Conservation (phyloP, 2,888 invertebrate genomes). For the Herminia tarsipennalis region DNA sequence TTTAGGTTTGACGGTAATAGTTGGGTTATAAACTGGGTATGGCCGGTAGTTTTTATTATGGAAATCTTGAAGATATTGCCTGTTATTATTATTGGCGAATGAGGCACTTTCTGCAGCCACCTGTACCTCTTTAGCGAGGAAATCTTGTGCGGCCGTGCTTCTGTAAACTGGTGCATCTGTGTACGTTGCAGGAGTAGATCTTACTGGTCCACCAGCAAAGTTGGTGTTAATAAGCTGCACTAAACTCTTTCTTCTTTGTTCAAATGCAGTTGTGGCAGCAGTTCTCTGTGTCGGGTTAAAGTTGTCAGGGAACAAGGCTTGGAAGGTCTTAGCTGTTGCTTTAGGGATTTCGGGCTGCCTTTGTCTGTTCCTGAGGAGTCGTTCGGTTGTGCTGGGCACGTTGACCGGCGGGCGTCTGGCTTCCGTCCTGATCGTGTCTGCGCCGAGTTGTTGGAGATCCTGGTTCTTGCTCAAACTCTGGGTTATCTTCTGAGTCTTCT, state of each 20-base stretch:
- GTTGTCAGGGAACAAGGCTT: conserved; percentile 64
- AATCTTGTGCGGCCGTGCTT: conserved; percentile 68
- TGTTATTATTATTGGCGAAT: conserved; percentile 86
- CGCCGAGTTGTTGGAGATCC: conserved; percentile 68
- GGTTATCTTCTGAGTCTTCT: conserved; percentile 73
- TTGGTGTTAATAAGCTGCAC: conserved; percentile 76
- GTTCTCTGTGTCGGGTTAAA: conserved; percentile 70
- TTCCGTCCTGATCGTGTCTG: conserved; percentile 67
- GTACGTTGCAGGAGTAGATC: conserved; percentile 65
- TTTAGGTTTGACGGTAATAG: conserved; percentile 57
- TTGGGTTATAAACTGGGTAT: conserved; percentile 77
- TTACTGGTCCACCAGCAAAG: conserved; percentile 60
- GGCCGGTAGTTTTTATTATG: conserved; percentile 73
- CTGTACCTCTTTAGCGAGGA: conserved; percentile 87
- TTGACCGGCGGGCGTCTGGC: conserved; percentile 65
- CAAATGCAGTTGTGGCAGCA: conserved; percentile 67
- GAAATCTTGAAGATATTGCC: conserved; percentile 75
- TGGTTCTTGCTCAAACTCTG: conserved; percentile 69
- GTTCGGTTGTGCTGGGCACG: conserved; percentile 72
- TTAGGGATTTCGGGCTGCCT: conserved; percentile 64
- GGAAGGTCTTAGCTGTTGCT: conserved; percentile 70
- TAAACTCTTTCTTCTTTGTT: conserved; percentile 71
- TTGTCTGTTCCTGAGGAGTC: conserved; percentile 67
- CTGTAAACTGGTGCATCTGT: conserved; percentile 68
- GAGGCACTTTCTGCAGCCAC: conserved; percentile 92